Percentiles rank a stretch among this genome's conserved stretches.
Evolutionary conservation across 2,888 invertebrate species (phyloP).

Genomic region (Idaea biselata): DNA sequence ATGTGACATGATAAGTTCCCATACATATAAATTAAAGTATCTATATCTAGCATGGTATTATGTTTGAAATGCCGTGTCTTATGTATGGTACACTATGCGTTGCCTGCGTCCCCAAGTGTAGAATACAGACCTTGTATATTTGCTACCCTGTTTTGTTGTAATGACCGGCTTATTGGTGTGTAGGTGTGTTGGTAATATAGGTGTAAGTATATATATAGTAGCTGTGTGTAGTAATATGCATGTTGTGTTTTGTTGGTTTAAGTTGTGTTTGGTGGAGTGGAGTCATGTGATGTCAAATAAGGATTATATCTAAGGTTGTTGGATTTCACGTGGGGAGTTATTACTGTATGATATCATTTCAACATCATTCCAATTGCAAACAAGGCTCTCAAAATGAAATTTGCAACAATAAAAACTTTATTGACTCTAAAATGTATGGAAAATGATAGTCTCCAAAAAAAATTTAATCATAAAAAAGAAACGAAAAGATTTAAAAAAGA

Average conservation of each 20-base stretch:
- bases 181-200: slow-evolving; percentile 18
- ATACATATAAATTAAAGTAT: slow-evolving; percentile 3
- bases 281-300: too few species aligned
- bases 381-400: too few species aligned
- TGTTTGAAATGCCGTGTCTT: slow-evolving; percentile 37
- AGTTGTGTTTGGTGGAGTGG: background rate
- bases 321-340: too few species aligned
- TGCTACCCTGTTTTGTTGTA: slow-evolving; percentile 38
- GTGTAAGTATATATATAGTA: background rate
- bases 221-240: background rate
- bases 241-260: background rate
- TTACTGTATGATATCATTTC: too few species aligned
- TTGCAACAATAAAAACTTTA: too few species aligned
- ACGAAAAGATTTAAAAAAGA: too few species aligned
- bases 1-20: slow-evolving; percentile 21
- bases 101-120: slow-evolving; percentile 75
- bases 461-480: too few species aligned
- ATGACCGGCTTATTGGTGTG: slow-evolving; percentile 40
- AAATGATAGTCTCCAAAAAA: too few species aligned
- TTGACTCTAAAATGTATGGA: too few species aligned
- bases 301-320: too few species aligned
- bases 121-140: slow-evolving; percentile 45
- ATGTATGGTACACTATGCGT: slow-evolving; percentile 64
- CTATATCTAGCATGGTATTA: slow-evolving; percentile 39
- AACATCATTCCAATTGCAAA: too few species aligned